Evolutionary conservation across 2,797 vertebrate genomes (phyloP), one percentile per base, ranked within the genome.

Genomic region (Falco concolor): DNA sequence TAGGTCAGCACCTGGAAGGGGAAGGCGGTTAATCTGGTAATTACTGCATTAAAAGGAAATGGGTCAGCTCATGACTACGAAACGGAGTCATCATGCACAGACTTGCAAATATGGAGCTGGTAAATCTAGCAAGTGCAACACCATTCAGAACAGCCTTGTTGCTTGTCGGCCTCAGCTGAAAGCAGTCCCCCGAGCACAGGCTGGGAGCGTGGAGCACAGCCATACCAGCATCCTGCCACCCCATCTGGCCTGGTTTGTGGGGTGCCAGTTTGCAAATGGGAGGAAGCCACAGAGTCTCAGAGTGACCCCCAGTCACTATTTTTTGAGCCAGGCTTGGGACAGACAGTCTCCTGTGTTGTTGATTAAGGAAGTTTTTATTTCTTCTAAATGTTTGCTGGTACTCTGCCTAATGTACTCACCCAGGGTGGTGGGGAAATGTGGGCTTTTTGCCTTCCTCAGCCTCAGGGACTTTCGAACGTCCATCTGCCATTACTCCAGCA

Each of bases 111-210:
- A 20, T 0, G 4, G 38, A 85, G 64, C 68, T 85, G 68, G 34
- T 74, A 21, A 30, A 21, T 12, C 10, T 9, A 28, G 44, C 40
- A 69, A 80, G 63, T 18, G 83, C 56, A 89, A 12, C 28, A 15
- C 10, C 0, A 0, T 20, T 56, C 18, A 47, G 72, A 74, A 19
- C 0, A 64, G 49, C 36, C 63, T 45, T 0, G 3, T 8, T 74
- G 30, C 56, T 56, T 20, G 23, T 9, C 75, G 77, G 64, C 30
- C 74, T 34, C 4, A 34, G 78, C n/a, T 9, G 1, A 27, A 59
- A 75, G 21, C 6, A 1, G 5, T 64, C 28, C 60, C 9, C 22
- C 0, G 2, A 50, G 32, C 34, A 22, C 40, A 24, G 69, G 28
- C 30, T 32, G 53, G 64, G 56, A 40, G 70, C 8, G 2, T 12